Evolutionary conservation across 2,888 invertebrate genomes (phyloP).

Genomic region (Drosophila monieri): DNA sequence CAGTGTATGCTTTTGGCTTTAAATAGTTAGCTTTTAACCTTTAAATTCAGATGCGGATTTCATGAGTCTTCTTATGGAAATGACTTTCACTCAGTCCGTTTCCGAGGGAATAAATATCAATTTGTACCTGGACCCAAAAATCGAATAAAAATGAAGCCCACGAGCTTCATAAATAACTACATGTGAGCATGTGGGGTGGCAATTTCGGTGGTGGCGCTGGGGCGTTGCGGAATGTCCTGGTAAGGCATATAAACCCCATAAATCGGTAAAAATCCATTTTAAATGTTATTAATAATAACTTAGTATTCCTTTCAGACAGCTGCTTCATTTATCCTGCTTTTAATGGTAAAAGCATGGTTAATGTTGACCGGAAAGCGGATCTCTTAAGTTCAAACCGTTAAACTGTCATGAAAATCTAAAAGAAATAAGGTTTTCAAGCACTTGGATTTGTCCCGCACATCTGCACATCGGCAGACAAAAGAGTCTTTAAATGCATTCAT

Average conservation of each 20-base stretch:
- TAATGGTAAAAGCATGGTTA: background rate
- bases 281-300: conserved; percentile 65
- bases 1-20: too few species aligned
- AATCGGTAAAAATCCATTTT: conserved; percentile 65
- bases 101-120: conserved; percentile 60
- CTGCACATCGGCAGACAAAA: background rate
- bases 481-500: background rate
- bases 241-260: conserved; percentile 49
- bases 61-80: conserved; percentile 19
- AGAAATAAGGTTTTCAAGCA: conserved; percentile 1
- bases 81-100: conserved; percentile 11
- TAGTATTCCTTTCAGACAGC: conserved; percentile 44
- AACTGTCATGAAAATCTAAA: background rate
- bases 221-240: background rate
- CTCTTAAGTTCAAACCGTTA: background rate
- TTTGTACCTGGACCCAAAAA: conserved; percentile 52
- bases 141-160: conserved; percentile 46
- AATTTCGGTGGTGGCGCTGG: background rate
- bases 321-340: conserved; percentile 3
- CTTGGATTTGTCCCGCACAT: conserved; percentile 11
- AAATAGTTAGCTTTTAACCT: background rate
- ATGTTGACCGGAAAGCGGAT: too few species aligned
- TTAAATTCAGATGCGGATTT: conserved; percentile 23
- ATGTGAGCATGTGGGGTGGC: conserved; percentile 20
- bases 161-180: conserved; percentile 56